phyloP scores from a whole-genome alignment of 2,113 vertebrate species.

The Pterocles gutturalis region DNA sequence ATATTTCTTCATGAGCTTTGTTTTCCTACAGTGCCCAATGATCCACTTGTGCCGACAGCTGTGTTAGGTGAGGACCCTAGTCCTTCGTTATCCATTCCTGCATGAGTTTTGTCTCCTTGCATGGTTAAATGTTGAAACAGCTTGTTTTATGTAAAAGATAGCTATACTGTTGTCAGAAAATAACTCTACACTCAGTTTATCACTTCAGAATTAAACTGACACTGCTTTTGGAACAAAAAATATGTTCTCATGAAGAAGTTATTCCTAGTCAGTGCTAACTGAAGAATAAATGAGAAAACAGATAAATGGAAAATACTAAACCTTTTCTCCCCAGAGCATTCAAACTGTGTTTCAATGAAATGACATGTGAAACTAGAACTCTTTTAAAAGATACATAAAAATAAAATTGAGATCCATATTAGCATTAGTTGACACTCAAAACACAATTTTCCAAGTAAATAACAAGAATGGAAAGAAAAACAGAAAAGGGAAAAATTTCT shows the following conservation, averaged over 20 bases:
- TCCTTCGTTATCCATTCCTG: conserved; percentile 73
- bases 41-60: conserved; percentile 97
- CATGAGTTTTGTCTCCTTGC: conserved; percentile 79
- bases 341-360: background rate
- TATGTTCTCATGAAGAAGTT: background rate
- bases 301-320: background rate
- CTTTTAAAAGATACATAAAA: background rate
- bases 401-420: background rate
- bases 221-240: background rate
- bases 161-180: conserved; percentile 20
- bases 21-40: conserved; percentile 96
- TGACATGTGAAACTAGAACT: background rate
- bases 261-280: background rate
- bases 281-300: background rate
- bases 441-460: background rate
- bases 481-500: background rate
- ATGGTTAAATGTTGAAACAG: conserved; percentile 66
- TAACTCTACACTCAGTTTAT: background rate
- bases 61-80: conserved; percentile 96
- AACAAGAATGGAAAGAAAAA: background rate
- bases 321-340: background rate
- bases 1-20: conserved; percentile 85
- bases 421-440: background rate
- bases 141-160: conserved; percentile 52
- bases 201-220: conserved; percentile 15